Evolutionary conservation across 1,140 invertebrate genomes (phyloP).

Genomic region (Antheraea mylitta): DNA sequence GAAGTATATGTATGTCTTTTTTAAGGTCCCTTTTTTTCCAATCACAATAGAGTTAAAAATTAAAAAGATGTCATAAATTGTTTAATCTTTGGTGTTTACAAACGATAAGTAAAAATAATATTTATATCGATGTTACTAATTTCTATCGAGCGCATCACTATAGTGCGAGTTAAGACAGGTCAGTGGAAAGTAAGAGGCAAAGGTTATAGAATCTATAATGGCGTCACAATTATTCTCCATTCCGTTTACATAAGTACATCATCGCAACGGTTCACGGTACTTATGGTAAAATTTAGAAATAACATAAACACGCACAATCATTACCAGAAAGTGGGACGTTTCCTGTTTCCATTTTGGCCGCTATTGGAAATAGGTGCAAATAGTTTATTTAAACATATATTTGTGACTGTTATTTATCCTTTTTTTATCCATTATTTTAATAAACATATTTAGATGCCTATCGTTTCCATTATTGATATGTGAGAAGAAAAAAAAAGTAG

Average conservation of each 20-base stretch:
- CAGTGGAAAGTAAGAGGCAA: conserved; percentile 55
- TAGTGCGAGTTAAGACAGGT: conserved; percentile 31
- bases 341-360: not conserved
- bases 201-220: conserved; percentile 33
- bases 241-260: not conserved
- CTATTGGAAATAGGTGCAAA: not conserved
- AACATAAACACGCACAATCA: not conserved
- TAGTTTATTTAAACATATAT: too few relatives aligned
- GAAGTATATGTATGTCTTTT: too few relatives aligned
- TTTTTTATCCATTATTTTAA: too few relatives aligned
- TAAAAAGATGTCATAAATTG: too few relatives aligned
- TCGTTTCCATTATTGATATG: too few relatives aligned
- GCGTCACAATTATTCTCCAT: conserved; percentile 2
- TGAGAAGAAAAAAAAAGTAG: too few relatives aligned
- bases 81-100: too few relatives aligned
- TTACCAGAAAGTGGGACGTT: not conserved
- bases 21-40: too few relatives aligned
- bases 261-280: not conserved
- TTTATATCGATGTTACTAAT: not conserved
- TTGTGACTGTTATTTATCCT: too few relatives aligned
- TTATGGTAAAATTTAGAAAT: not conserved
- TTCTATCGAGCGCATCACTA: conserved; percentile 28
- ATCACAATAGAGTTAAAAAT: too few relatives aligned
- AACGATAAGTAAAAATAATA: not conserved
- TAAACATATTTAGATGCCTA: too few relatives aligned